Evolutionary conservation across 1,140 invertebrate species (phyloP), one percentile per base, ranked within the genome.

Genomic region (Pachyrhynchus sulphureomaculatus): DNA sequence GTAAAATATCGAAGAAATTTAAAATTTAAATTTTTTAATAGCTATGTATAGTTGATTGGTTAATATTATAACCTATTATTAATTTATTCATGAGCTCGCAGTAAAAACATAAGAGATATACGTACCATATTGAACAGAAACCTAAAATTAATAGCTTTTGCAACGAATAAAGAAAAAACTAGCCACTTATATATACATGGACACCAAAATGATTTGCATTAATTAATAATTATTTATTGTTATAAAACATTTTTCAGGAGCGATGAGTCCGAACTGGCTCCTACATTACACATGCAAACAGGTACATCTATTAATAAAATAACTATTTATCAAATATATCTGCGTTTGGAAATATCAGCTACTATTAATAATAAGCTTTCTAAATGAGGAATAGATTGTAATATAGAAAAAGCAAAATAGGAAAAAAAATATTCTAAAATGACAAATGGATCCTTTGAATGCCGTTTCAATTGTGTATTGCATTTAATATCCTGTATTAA

Each of bases 401-500:
- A 47, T 32, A 39, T 26, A 15, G 24, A 33, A 44, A 47, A 56
- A 45, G 29, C 42, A 29, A 41, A 33, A 49, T 39, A 36, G 41
- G 52, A 60, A 52, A 60, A 52, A 60, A 52, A 18, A 36, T 36
- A 20, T 26, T 17, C 34, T 18, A 29, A 41, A 26, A 58, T 66
- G 64, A 66, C 64, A 62, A 66, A 66, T 66, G 59, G 59, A 52
- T 42, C 44, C 60, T 62, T 54, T 62, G 57, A 58, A 62, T 49
- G 58, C 54, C 52, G 47, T 62, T 62, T 66, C 59, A 54, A 62
- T 62, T 66, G 64, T 66, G 44, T 57, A 58, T 34, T 23, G 53
- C 48, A 34, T 53, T 66, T 62, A 66, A 66, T 59, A 55, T 36
- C 37, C 20, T 33, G 18, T 41, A 66, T 66, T 66, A 62, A 58